Percentiles rank a stretch among this genome's conserved stretches.
phyloP scores from a whole-genome alignment of 2,113 vertebrate genomes.

The Caretta caretta region DNA sequence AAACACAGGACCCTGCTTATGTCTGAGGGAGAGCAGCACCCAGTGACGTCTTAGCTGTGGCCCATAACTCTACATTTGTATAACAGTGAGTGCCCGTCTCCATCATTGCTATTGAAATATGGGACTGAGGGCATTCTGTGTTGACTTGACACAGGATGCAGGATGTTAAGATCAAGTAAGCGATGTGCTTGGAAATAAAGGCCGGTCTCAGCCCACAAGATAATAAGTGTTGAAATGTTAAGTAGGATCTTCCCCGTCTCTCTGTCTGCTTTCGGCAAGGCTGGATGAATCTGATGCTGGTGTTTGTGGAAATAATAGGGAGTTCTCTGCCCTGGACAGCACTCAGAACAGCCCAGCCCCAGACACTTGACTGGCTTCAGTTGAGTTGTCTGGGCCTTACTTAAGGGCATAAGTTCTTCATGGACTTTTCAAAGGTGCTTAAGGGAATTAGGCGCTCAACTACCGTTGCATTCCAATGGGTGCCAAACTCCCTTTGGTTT shows the following conservation, averaged over 20 bases:
- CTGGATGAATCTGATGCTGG: not conserved
- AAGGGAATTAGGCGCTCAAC: not conserved
- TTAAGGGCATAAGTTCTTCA: not conserved
- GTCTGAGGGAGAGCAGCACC: not conserved
- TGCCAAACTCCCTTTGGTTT: not conserved
- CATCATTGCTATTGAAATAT: not conserved
- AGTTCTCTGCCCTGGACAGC: not conserved
- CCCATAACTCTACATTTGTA: not conserved
- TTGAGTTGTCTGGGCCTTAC: not conserved
- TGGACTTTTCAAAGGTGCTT: not conserved
- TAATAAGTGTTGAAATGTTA: not conserved
- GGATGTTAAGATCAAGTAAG: not conserved
- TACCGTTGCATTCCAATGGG: not conserved
- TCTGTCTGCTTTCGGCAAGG: not conserved
- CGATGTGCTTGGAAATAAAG: not conserved
- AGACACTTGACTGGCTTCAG: not conserved
- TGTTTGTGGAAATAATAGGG: not conserved
- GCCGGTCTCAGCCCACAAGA: not conserved
- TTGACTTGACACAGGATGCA: not conserved
- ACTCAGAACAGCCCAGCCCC: not conserved
- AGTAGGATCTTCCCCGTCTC: not conserved
- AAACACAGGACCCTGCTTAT: not conserved
- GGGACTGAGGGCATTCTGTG: not conserved
- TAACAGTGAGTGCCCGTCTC: not conserved
- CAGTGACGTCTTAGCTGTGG: fast-evolving